Evolutionary conservation across 2,113 vertebrate genomes (phyloP), one percentile per base, ranked within the genome.

Genomic region (Shinisaurus crocodilurus): DNA sequence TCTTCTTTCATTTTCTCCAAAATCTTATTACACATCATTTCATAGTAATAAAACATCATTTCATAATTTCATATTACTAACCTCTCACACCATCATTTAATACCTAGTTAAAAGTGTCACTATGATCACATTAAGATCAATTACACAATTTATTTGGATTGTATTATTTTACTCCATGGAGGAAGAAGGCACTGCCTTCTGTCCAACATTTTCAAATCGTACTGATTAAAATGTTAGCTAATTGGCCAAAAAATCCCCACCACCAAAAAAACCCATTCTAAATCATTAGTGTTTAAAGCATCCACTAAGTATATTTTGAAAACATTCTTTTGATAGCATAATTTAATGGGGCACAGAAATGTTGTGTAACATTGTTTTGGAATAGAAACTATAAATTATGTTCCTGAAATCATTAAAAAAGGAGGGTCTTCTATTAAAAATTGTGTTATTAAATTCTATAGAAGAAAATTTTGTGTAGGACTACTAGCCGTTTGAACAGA

Each of bases 1-100:
- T 95, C 86, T 94, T 89, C 76, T 96, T 96, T 94, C 93, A 92
- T 96, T 93, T 94, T 96, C 93, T 94, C 89, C 60, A 94, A 94
- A 88, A 90, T 93, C 85, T 40, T 85, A 79, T 86, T 94, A 94
- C 87, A 93, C 87, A 90, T 94, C 91, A 93, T 69, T 94, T 92
- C 70, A 93, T 81, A 90, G 88, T 76, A 82, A 89, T 94, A 94
- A 90, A 6, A 89, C 1, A 63, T 63, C 20, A 63, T 63, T 20
- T 63, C 60, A 63, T 63, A 63, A 63, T 63, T 63, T 63, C 60
- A 63, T 63, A 63, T 32, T 89, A 23, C 27, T 74, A 57, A 86
- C 45, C 18, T 88, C 89, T 54, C 10, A 76, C 65, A 32, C 79
- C 75, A 91, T 43, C 32, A 63, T 92, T 93, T 92, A 74, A 90